Evolutionary conservation across 1,140 invertebrate genomes (phyloP).

Genomic region (Drosophila kepulauana): DNA sequence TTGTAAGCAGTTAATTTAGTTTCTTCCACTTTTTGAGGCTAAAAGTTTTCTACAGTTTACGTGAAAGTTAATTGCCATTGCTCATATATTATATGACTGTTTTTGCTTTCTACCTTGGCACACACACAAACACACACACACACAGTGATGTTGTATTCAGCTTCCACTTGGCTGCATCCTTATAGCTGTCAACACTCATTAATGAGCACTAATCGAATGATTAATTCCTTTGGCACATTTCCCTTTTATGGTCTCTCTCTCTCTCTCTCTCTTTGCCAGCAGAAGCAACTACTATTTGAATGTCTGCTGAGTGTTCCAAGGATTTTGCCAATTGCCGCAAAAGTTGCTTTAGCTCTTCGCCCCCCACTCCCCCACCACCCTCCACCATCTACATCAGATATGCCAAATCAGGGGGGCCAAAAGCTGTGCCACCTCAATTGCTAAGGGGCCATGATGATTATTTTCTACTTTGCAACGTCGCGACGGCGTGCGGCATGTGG

Average conservation of each 20-base stretch:
- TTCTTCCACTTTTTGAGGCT: no score
- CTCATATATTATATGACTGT: background rate
- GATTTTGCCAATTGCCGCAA: conserved; percentile 46
- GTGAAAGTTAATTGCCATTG: background rate
- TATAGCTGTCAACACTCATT: conserved; percentile 30
- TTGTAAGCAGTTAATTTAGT: no score
- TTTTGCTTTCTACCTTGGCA: no score
- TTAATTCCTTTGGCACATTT: conserved; percentile 32
- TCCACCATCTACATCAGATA: conserved; percentile 26
- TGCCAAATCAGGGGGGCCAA: background rate
- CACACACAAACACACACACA: no score
- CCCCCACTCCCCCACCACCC: background rate
- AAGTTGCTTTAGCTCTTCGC: background rate
- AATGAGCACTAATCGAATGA: conserved; percentile 42
- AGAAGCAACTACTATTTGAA: no score
- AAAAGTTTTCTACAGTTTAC: no score
- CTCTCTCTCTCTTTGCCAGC: no score
- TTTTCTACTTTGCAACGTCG: conserved; percentile 54
- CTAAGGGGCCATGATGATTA: conserved; percentile 59
- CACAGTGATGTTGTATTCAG: background rate
- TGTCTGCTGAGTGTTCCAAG: background rate
- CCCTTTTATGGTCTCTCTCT: conserved; percentile 15
- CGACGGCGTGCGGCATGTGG: no score
- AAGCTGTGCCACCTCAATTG: conserved; percentile 39
- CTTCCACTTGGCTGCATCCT: conserved; percentile 19